Percentiles rank a stretch among this genome's conserved stretches.
phyloP scores from a whole-genome alignment of 2,888 invertebrate species.

The Archaeoteleia sp. region DNA sequence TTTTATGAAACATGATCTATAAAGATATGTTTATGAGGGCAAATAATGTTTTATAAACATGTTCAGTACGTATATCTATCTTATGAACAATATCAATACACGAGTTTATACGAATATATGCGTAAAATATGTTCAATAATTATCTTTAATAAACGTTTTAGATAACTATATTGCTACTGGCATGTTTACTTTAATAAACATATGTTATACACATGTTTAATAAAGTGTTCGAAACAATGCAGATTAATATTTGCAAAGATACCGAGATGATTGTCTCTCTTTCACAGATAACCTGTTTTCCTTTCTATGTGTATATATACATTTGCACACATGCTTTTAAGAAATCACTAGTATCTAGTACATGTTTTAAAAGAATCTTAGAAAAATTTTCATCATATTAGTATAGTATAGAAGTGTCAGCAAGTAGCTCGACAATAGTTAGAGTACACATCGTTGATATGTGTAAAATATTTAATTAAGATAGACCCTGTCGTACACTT shows the following conservation, averaged over 20 bases:
- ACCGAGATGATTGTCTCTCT: constrained; percentile 19
- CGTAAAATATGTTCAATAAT: constrained; percentile 37
- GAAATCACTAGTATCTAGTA: constrained; percentile 15
- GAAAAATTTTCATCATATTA: constrained; percentile 34
- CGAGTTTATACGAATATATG: constrained; percentile 23
- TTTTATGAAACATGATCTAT: no score
- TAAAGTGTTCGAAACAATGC: no score
- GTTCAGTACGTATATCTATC: constrained; percentile 12
- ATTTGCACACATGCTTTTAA: constrained; percentile 40
- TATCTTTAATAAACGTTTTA: constrained; percentile 40
- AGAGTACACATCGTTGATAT: constrained; percentile 13
- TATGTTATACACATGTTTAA: no score
- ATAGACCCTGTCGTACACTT: no score
- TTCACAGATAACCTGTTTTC: no score
- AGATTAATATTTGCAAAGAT: no score
- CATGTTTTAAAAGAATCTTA: constrained; percentile 11
- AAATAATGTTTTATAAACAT: no score
- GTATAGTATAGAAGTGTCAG: constrained; percentile 42
- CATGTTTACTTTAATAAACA: no score
- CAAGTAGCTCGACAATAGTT: not conserved
- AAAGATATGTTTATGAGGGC: no score
- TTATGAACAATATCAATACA: constrained; percentile 11
- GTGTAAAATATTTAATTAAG: no score
- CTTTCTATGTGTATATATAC: constrained; percentile 45
- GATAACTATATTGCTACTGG: constrained; percentile 40